phyloP scores from a whole-genome alignment of 2,797 vertebrate genomes.

The Erethizon dorsatum region DNA sequence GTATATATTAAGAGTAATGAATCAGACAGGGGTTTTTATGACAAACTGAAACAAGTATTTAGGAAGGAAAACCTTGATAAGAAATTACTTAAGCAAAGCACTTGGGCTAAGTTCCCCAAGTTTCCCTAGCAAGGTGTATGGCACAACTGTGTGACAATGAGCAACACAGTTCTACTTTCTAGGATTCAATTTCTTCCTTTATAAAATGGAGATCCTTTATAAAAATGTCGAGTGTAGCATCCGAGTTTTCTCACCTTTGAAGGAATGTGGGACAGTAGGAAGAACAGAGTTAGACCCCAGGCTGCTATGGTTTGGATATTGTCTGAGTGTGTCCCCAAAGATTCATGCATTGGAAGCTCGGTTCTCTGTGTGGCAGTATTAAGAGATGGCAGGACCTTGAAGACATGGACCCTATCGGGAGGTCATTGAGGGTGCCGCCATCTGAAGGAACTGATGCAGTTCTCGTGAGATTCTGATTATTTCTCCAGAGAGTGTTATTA shows the following conservation, averaged over 20 bases:
- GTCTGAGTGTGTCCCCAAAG: neutral
- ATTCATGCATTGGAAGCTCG: neutral
- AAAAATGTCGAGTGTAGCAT: neutral
- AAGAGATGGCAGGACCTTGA: neutral
- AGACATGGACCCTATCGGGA: neutral
- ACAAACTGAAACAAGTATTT: neutral
- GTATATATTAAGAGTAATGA: slow-evolving; percentile 21
- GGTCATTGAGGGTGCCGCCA: neutral
- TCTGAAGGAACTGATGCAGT: neutral
- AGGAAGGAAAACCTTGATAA: slow-evolving; percentile 28
- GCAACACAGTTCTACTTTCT: neutral
- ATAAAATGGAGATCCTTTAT: slow-evolving; percentile 27
- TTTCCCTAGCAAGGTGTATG: neutral
- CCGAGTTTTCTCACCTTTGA: slow-evolving; percentile 7
- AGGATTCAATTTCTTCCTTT: slow-evolving; percentile 27
- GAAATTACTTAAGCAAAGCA: neutral
- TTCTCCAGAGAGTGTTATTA: neutral
- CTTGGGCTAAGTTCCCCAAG: neutral
- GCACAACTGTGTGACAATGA: neutral
- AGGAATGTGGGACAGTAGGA: neutral
- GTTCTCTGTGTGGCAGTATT: neutral
- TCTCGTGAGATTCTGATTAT: neutral
- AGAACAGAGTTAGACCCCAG: neutral
- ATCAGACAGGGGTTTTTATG: neutral
- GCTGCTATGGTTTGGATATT: neutral